These are phyloP conservation scores for Vulpes vulpes DNA, from an alignment of 2,113 vertebrate genomes.

Conservation along the genomic window DNA sequence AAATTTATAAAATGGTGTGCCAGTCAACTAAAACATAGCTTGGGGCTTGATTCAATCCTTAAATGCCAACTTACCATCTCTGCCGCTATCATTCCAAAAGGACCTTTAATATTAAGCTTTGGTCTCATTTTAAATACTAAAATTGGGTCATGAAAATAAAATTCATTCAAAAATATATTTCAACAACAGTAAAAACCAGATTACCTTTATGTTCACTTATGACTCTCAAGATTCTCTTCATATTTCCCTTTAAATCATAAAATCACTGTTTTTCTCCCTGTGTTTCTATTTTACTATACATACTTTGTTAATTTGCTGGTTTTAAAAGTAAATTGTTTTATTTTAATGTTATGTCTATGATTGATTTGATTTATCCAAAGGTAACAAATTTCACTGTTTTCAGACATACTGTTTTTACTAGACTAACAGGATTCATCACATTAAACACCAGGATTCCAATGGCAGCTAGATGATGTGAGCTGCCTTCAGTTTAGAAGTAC, in stretches of 20 bases:
- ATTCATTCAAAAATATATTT: conserved; percentile 14
- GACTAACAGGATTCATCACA: background rate
- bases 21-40: conserved; percentile 10
- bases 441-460: conserved; percentile 3
- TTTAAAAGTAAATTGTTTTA: conserved; percentile 31
- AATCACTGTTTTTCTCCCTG: background rate
- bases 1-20: conserved; percentile 6
- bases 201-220: background rate
- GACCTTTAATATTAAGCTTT: background rate
- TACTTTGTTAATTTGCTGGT: background rate
- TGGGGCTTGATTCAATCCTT: background rate
- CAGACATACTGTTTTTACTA: background rate
- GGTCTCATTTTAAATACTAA: background rate
- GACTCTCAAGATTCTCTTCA: background rate
- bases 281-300: background rate
- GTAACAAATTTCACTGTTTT: conserved; percentile 35
- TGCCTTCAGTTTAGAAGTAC: background rate
- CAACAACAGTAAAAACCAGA: background rate
- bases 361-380: background rate
- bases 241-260: background rate
- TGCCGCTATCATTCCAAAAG: background rate
- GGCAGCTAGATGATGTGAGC: background rate
- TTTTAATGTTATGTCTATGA: background rate
- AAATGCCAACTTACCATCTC: background rate
- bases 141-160: conserved; percentile 20